These are phyloP conservation scores for Hirtodrosophila histrioides DNA, from an alignment of 2,888 invertebrate genomes.

Conservation along the genomic window DNA sequence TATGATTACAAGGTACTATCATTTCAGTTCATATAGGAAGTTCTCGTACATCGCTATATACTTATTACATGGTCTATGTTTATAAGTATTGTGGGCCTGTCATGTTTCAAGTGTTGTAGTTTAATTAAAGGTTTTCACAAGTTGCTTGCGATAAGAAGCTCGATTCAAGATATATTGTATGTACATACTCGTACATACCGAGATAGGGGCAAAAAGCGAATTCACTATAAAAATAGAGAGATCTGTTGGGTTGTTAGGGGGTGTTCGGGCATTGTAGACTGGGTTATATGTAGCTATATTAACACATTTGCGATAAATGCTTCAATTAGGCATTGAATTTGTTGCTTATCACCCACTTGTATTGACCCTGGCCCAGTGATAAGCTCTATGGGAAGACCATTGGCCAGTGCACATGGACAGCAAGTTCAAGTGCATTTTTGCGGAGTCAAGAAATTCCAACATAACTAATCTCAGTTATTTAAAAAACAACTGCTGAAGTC, in stretches of 20 bases:
- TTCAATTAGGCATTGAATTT: constrained; percentile 48
- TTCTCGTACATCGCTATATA: constrained; percentile 2
- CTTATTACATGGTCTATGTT: constrained; percentile 30
- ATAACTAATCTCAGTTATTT: too few relatives aligned
- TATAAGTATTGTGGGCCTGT: constrained; percentile 23
- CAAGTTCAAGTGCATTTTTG: constrained; percentile 44
- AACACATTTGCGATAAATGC: constrained; percentile 49
- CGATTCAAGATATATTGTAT: constrained; percentile 33
- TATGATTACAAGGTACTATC: neutral
- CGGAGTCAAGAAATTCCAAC: too few relatives aligned
- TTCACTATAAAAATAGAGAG: constrained; percentile 17
- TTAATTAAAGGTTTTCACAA: constrained; percentile 50
- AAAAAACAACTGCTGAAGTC: too few relatives aligned
- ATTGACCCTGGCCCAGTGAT: constrained; percentile 60
- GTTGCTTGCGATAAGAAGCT: constrained; percentile 33
- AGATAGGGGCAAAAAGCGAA: constrained; percentile 23
- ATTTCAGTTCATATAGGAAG: too few relatives aligned
- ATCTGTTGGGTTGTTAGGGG: neutral
- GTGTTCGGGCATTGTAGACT: neutral
- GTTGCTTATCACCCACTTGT: constrained; percentile 48
- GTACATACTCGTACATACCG: neutral
- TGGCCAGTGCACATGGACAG: constrained; percentile 37
- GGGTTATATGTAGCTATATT: constrained; percentile 12
- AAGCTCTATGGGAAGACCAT: constrained; percentile 50
- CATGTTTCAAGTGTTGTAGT: constrained; percentile 49